These are phyloP conservation scores for Calonectris borealis DNA, from an alignment of 2,113 vertebrate species.

Conservation along the genomic window DNA sequence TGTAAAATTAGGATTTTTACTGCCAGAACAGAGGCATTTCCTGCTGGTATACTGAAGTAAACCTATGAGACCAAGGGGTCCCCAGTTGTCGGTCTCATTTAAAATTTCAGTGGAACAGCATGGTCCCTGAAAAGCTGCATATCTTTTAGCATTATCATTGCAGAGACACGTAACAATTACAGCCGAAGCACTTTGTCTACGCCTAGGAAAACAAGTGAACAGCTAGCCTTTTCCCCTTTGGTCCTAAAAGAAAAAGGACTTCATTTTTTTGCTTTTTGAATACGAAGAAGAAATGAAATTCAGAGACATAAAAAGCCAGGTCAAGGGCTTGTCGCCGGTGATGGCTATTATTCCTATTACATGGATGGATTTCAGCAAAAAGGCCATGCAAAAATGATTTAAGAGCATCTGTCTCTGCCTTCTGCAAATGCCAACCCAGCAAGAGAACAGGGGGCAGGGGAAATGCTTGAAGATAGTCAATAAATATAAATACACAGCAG, in stretches of 20 bases:
- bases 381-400: neutral
- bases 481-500: conserved; percentile 18
- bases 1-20: conserved; percentile 44
- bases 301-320: conserved; percentile 8
- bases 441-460: neutral
- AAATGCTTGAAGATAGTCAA: neutral
- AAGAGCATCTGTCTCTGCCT: neutral
- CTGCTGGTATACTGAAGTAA: neutral
- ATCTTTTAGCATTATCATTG: conserved; percentile 15
- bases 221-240: neutral
- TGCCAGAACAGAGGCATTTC: conserved; percentile 50
- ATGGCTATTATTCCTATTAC: neutral
- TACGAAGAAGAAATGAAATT: neutral
- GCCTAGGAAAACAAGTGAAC: conserved; percentile 14
- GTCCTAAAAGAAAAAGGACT: neutral
- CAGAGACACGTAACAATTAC: neutral
- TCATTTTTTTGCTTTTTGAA: neutral
- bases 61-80: conserved; percentile 1
- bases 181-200: neutral
- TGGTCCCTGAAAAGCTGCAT: neutral
- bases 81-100: conserved; percentile 1
- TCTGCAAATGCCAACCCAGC: neutral
- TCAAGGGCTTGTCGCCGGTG: neutral
- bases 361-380: neutral
- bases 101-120: neutral